Conservation (phyloP, 1,140 invertebrate species). For the Maconellicoccus hirsutus region DNA sequence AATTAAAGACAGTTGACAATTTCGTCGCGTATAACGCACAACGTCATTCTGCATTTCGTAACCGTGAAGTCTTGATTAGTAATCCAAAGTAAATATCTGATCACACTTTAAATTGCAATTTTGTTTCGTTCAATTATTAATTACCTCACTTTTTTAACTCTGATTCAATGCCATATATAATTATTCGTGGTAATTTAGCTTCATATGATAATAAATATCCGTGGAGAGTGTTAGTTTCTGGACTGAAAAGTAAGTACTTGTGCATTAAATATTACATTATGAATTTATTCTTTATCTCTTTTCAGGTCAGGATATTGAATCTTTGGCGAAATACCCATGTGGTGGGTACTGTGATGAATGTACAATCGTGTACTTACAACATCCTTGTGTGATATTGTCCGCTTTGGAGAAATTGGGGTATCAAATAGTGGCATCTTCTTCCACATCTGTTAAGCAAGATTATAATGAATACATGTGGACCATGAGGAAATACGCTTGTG, state of each 20-base stretch:
- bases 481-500: conserved; percentile 74
- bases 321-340: conserved; percentile 62
- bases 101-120: too few relatives aligned
- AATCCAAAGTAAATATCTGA: too few relatives aligned
- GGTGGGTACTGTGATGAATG: conserved; percentile 65
- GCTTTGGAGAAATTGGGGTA: conserved; percentile 74
- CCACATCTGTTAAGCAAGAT: conserved; percentile 69
- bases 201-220: conserved; percentile 71
- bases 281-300: conserved; percentile 28
- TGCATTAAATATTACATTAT: not conserved
- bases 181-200: conserved; percentile 71
- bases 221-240: conserved; percentile 70
- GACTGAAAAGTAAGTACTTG: conserved; percentile 53
- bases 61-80: too few relatives aligned
- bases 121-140: too few relatives aligned
- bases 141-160: too few relatives aligned
- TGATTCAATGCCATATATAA: conserved; percentile 63
- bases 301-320: conserved; percentile 64
- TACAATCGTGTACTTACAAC: conserved; percentile 70
- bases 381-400: conserved; percentile 73
- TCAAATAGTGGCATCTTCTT: conserved; percentile 71
- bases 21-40: too few relatives aligned
- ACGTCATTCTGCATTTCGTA: too few relatives aligned
- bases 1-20: too few relatives aligned
- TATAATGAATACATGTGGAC: conserved; percentile 86